Evolutionary conservation across 2,888 invertebrate genomes (phyloP).

Genomic region (Imbricaverruca yamaguchii): DNA sequence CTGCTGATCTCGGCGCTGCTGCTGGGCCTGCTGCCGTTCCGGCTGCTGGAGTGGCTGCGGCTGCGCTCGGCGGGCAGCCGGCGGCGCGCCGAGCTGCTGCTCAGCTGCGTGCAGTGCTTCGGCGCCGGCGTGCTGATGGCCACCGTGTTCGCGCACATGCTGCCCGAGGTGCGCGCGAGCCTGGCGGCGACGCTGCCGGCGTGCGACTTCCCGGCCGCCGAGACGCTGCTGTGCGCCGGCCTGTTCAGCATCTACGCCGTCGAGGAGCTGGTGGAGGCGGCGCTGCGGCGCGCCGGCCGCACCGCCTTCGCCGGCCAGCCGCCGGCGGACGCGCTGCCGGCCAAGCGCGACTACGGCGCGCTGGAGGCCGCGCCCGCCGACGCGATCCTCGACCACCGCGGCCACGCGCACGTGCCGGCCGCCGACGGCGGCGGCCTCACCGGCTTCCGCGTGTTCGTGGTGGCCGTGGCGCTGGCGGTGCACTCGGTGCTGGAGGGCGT

Average conservation of each 20-base stretch:
- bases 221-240: slow-evolving; percentile 48
- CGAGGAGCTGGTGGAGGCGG: slow-evolving; percentile 41
- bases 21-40: slow-evolving; percentile 2
- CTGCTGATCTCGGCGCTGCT: background rate
- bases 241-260: slow-evolving; percentile 52
- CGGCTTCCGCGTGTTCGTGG: background rate
- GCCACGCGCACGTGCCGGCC: slow-evolving; percentile 1
- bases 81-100: background rate
- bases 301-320: background rate
- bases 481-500: slow-evolving; percentile 49
- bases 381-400: too few species aligned
- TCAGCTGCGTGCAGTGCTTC: background rate
- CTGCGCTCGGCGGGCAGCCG: background rate
- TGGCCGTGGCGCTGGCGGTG: slow-evolving; percentile 54
- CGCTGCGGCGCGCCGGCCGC: background rate
- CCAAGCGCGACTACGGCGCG: background rate
- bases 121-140: background rate
- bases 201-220: slow-evolving; percentile 42
- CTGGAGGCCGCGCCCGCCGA: too few species aligned
- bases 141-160: background rate
- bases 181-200: background rate
- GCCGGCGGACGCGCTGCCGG: background rate
- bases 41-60: background rate
- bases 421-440: background rate
- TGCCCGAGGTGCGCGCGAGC: background rate